Conservation (phyloP, 1,140 invertebrate species). For the Anagrus nilaparvatae region DNA sequence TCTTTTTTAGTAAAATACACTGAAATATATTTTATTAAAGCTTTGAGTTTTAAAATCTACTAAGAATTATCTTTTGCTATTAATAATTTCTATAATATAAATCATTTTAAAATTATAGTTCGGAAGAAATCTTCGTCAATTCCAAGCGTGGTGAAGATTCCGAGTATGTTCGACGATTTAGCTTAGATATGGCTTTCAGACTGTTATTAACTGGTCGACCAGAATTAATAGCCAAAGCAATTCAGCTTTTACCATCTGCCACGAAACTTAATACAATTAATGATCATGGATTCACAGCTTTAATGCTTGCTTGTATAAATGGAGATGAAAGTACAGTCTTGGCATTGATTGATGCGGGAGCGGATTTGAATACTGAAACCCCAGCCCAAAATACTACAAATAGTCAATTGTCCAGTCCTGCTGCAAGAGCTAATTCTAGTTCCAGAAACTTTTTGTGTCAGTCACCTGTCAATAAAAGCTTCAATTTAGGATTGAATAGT, state of each 20-base stretch:
- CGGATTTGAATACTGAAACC: slow-evolving; percentile 64
- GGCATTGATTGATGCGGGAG: slow-evolving; percentile 65
- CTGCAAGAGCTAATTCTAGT: slow-evolving; percentile 21
- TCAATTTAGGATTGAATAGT: slow-evolving; percentile 14
- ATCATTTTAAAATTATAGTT: too few species aligned
- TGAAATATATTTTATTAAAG: too few species aligned
- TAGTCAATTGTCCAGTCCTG: slow-evolving; percentile 23
- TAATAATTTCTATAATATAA: too few species aligned
- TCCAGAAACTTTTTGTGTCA: slow-evolving; percentile 18
- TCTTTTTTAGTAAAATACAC: too few species aligned
- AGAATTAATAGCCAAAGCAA: slow-evolving; percentile 68
- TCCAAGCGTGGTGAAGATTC: slow-evolving; percentile 43
- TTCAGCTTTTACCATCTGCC: slow-evolving; percentile 59
- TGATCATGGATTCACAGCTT: slow-evolving; percentile 63
- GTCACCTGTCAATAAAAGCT: slow-evolving; percentile 17
- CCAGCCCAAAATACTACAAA: slow-evolving; percentile 32
- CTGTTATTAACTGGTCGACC: slow-evolving; percentile 64
- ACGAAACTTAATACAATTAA: slow-evolving; percentile 68
- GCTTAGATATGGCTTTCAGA: slow-evolving; percentile 69
- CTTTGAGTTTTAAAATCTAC: too few species aligned
- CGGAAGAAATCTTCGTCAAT: slow-evolving; percentile 40
- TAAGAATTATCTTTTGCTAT: too few species aligned
- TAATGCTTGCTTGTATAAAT: slow-evolving; percentile 71
- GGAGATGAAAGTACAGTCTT: slow-evolving; percentile 68
- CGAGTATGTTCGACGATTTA: slow-evolving; percentile 52